Percentiles rank a stretch among this genome's conserved stretches.
These are phyloP conservation scores for Xiphophorus maculatus DNA, from an alignment of 2,113 vertebrate genomes.

Conservation along the genomic window DNA sequence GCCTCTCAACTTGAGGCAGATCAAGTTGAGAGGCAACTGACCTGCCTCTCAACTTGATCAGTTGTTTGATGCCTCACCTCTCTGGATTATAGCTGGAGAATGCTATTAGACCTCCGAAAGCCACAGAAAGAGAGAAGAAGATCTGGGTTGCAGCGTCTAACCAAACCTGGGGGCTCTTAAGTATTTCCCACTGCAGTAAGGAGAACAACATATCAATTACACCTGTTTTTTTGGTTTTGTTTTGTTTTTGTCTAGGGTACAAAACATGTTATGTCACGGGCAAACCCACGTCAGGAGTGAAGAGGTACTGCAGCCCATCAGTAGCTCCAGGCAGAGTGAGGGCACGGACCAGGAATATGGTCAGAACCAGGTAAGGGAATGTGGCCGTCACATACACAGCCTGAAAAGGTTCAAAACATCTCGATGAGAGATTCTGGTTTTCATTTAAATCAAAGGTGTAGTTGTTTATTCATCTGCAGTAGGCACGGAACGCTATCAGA, in stretches of 20 bases:
- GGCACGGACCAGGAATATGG: conserved; percentile 86
- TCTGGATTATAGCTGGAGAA: conserved; percentile 91
- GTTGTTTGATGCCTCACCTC: conserved; percentile 72
- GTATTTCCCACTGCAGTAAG: conserved; percentile 78
- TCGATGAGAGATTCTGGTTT: background rate
- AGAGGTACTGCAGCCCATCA: conserved; percentile 86
- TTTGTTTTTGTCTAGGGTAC: background rate
- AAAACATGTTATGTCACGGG: no score
- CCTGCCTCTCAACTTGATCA: background rate
- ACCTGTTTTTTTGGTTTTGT: conserved; percentile 12
- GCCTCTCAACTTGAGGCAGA: no score
- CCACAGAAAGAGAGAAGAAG: conserved; percentile 93
- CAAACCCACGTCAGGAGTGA: conserved; percentile 87
- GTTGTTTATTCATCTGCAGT: background rate
- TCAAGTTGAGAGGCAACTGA: no score
- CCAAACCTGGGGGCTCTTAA: conserved; percentile 89
- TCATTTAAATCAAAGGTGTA: background rate
- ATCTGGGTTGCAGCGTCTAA: conserved; percentile 93
- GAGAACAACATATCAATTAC: conserved; percentile 38
- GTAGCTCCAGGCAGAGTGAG: conserved; percentile 88
- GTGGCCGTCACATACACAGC: conserved; percentile 89
- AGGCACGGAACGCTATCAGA: background rate
- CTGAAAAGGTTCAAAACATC: conserved; percentile 63
- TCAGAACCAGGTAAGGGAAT: conserved; percentile 91
- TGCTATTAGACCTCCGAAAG: conserved; percentile 90